Conservation (phyloP, 2,797 vertebrate species). For the Coluber constrictor region DNA sequence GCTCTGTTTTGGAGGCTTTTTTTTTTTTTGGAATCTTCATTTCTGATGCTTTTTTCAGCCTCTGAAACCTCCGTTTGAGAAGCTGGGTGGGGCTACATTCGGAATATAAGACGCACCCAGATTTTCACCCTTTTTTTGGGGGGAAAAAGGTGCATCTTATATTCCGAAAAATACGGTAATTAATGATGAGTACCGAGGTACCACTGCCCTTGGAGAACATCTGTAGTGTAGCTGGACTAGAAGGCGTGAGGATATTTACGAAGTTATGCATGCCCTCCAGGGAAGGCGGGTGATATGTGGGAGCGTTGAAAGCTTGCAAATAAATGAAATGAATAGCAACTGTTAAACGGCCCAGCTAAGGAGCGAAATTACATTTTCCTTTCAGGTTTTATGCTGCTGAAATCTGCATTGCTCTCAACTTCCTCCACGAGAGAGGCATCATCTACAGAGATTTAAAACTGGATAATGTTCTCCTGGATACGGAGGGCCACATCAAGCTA, state of each 20-base stretch:
- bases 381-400: conserved; percentile 96
- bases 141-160: too few relatives aligned
- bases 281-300: not conserved
- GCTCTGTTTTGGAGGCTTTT: too few relatives aligned
- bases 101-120: too few relatives aligned
- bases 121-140: too few relatives aligned
- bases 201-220: not conserved
- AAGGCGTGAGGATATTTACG: not conserved
- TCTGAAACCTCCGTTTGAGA: too few relatives aligned
- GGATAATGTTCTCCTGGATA: conserved; percentile 94
- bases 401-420: conserved; percentile 97
- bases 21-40: too few relatives aligned
- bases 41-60: too few relatives aligned
- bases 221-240: not conserved
- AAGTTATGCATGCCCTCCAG: not conserved
- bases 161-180: too few relatives aligned
- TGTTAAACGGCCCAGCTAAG: not conserved
- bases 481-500: conserved; percentile 95
- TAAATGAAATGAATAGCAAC: not conserved
- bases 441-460: conserved; percentile 97
- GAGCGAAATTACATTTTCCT: not conserved
- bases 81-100: too few relatives aligned
- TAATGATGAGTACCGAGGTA: too few relatives aligned
- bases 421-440: conserved; percentile 95
- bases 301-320: not conserved